phyloP scores from a whole-genome alignment of 2,888 invertebrate species.

The Halocaridina rubra region DNA sequence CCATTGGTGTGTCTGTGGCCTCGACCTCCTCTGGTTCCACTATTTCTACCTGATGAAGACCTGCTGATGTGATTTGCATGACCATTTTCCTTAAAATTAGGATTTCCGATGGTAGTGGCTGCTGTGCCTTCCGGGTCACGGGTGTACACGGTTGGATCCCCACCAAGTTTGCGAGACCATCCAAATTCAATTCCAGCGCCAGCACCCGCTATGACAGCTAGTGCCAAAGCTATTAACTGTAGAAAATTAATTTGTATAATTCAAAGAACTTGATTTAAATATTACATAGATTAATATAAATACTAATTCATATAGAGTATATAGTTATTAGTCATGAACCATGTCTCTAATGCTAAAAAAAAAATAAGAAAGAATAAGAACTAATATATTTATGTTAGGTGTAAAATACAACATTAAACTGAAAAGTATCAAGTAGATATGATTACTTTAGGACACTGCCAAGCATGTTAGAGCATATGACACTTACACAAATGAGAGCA shows the following conservation, averaged over 20 bases:
- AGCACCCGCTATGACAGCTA: slow-evolving; percentile 40
- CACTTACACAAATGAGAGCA: too few species aligned
- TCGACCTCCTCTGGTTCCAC: not conserved
- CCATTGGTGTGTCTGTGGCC: slow-evolving; percentile 53
- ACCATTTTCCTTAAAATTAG: slow-evolving; percentile 79
- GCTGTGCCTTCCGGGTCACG: slow-evolving; percentile 68
- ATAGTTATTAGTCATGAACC: not conserved
- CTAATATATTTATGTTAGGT: too few species aligned
- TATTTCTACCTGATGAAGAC: not conserved
- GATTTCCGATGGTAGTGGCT: slow-evolving; percentile 85
- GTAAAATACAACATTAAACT: too few species aligned
- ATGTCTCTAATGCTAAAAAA: not conserved
- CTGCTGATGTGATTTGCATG: not conserved
- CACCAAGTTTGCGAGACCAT: slow-evolving; percentile 77
- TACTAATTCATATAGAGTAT: not conserved
- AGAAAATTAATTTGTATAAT: not conserved
- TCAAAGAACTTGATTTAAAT: not conserved
- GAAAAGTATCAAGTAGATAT: too few species aligned
- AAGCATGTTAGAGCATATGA: too few species aligned
- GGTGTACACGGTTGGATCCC: slow-evolving; percentile 80
- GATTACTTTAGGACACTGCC: too few species aligned
- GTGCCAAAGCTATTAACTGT: slow-evolving; percentile 25
- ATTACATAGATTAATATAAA: not conserved
- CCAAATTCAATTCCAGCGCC: slow-evolving; percentile 53
- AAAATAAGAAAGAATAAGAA: not conserved